Evolutionary conservation across 2,888 invertebrate genomes (phyloP).

Genomic region (Mimas tiliae): DNA sequence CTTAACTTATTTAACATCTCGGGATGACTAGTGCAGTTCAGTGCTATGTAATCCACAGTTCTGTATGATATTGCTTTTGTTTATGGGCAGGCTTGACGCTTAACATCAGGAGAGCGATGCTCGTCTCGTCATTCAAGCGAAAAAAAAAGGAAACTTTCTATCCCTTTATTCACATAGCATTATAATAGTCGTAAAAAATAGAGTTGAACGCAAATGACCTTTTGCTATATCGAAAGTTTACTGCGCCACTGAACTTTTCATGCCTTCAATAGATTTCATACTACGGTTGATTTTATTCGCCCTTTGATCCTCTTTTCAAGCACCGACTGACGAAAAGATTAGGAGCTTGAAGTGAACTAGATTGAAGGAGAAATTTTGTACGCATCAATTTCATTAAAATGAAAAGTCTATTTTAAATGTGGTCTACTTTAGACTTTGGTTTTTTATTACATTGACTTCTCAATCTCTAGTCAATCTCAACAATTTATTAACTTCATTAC

Average conservation of each 20-base stretch:
- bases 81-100: no score
- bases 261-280: slow-evolving; percentile 17
- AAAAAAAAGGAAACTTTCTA: neutral
- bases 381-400: slow-evolving; percentile 13
- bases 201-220: neutral
- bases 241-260: slow-evolving; percentile 17
- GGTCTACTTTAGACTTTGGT: neutral
- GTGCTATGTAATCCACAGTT: no score
- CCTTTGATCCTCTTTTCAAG: slow-evolving; percentile 23
- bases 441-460: neutral
- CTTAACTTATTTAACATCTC: no score
- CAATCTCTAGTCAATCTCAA: neutral
- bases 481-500: no score
- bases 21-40: no score
- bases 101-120: no score
- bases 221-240: slow-evolving; percentile 17
- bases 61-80: no score
- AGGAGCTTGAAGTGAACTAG: neutral
- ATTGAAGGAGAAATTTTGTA: slow-evolving; percentile 12
- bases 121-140: no score
- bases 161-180: neutral
- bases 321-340: slow-evolving; percentile 11
- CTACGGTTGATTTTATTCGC: slow-evolving; percentile 11
- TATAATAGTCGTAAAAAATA: neutral
- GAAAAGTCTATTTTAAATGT: neutral